Evolutionary conservation across 2,888 invertebrate species (phyloP).

Genomic region (Lycophotia porphyrea): DNA sequence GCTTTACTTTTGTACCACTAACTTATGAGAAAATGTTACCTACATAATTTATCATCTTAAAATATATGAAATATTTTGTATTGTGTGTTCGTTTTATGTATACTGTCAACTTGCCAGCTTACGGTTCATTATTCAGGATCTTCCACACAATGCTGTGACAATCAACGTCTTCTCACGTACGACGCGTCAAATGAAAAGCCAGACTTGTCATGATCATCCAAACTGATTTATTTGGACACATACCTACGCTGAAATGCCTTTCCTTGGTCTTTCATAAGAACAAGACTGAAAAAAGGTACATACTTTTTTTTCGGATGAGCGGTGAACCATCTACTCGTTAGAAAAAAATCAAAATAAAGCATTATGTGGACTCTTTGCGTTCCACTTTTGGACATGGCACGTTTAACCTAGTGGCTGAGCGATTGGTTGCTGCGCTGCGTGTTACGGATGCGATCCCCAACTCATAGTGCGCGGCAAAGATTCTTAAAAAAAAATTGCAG

Average conservation of each 20-base stretch:
- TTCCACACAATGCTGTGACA: constrained; percentile 23
- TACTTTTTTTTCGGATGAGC: background rate
- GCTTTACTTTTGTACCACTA: background rate
- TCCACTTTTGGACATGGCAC: no score
- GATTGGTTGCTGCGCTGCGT: no score
- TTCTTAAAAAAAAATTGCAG: no score
- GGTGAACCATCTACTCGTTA: background rate
- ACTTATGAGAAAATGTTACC: background rate
- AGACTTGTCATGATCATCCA: constrained; percentile 38
- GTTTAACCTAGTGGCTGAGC: no score
- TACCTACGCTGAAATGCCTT: background rate
- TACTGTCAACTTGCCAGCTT: background rate
- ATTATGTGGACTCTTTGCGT: background rate
- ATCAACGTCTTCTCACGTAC: constrained; percentile 22
- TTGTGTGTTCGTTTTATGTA: constrained; percentile 34
- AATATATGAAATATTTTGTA: background rate
- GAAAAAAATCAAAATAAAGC: background rate
- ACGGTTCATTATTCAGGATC: constrained; percentile 45
- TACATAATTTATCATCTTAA: constrained; percentile 16
- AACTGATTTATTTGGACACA: constrained; percentile 27
- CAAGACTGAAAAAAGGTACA: background rate
- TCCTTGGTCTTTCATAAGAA: background rate
- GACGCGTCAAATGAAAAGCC: constrained; percentile 28
- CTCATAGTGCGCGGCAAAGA: no score
- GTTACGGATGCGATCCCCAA: no score